Percentiles rank a stretch among this genome's conserved stretches.
These are phyloP conservation scores for Diadegma fenestrale DNA, from an alignment of 2,888 invertebrate species.

Conservation along the genomic window DNA sequence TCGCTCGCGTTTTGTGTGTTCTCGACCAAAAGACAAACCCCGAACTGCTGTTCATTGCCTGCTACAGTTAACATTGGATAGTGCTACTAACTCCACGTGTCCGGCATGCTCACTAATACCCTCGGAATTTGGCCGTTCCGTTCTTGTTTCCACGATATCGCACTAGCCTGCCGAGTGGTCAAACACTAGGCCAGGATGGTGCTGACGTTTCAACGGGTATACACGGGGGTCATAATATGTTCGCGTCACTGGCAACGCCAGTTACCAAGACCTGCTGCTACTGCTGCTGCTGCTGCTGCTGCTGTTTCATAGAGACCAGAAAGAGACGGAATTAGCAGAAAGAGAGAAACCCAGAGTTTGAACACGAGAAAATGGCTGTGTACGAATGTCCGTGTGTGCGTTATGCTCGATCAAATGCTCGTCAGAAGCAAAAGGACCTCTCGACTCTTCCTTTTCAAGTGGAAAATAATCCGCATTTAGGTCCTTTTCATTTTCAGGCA, in stretches of 20 bases:
- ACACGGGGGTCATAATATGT: constrained; percentile 78
- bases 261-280: constrained; percentile 24
- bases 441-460: not conserved
- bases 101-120: constrained; percentile 50
- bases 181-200: constrained; percentile 74
- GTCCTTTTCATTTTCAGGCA: not conserved
- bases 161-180: constrained; percentile 78
- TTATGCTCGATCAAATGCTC: not conserved
- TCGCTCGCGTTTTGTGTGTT: constrained; percentile 52
- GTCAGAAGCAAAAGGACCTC: constrained; percentile 16
- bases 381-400: constrained; percentile 12
- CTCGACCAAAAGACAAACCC: constrained; percentile 60
- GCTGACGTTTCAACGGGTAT: constrained; percentile 62
- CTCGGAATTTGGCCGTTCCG: constrained; percentile 41
- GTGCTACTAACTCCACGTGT: constrained; percentile 52
- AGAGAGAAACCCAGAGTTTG: constrained; percentile 19
- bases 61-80: constrained; percentile 39
- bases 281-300: too few relatives aligned
- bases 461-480: not conserved
- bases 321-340: constrained; percentile 19
- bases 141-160: constrained; percentile 74
- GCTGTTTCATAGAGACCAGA: not conserved
- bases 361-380: constrained; percentile 45
- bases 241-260: constrained; percentile 81
- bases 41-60: constrained; percentile 54